Evolutionary conservation across 2,797 vertebrate species (phyloP), one percentile per base, ranked within the genome.

Genomic region (Karalla daura): DNA sequence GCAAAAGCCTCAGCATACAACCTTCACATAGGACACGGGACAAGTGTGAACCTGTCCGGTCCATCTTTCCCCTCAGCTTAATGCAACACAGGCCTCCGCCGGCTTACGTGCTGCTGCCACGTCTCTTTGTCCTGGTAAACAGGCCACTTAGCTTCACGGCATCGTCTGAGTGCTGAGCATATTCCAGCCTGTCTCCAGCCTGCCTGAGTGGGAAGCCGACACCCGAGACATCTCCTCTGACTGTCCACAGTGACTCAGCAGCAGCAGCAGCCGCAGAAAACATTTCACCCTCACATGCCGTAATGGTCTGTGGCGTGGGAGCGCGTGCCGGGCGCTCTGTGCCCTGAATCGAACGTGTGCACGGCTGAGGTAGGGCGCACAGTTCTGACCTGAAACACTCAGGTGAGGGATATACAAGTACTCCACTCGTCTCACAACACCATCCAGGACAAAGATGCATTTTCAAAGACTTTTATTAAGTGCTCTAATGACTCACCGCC

Each of bases 11-110:
- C 40, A 44, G 62, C 41, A 46, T 54, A 53, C 63, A 72, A 63
- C 70, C 75, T 58, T 75, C 40, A 59, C 11, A 21, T 70, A 56
- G 71, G 83, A 59, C 11, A 21, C 70, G 56, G 71, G 83, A 79
- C 87, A 59, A 87, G 89, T 84, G 80, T 64, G 62, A 88, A 91
- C 89, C 56, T 85, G 84, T 60, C 84, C 74, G 35, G 74, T 81
- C 72, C 64, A 77, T 46, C 49, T 55, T 20, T 36, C 72, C 77
- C 68, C 32, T 43, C 6, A 24, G 54, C 53, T 47, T 65, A 74
- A 61, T 63, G 53, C 52, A 61, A 51, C 52, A 67, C 17, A 68
- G 63, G 50, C 62, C 51, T 76, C 63, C 77, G 64, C 14, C 15
- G 1, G 11, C 63, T 63, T 69, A 20, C 25, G 35, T 64, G 62